These are phyloP conservation scores for Stenodera caucasica DNA, from an alignment of 2,888 invertebrate species.

Conservation along the genomic window DNA sequence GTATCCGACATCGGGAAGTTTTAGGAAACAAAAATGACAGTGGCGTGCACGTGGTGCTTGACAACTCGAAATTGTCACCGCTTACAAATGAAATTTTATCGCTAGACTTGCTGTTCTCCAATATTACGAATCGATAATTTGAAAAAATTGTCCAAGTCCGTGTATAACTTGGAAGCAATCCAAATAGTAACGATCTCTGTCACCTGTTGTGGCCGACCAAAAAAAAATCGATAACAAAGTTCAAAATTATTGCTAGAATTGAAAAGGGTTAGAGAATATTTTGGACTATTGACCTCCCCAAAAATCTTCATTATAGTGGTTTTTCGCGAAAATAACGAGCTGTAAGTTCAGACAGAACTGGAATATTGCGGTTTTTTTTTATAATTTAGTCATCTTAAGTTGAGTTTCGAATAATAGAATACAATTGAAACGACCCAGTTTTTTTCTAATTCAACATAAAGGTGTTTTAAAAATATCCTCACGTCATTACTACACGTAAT, in stretches of 20 bases:
- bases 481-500: neutral
- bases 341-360: too few species aligned
- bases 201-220: neutral
- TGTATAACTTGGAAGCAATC: neutral
- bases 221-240: neutral
- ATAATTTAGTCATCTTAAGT: neutral
- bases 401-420: neutral
- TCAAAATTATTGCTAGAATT: neutral
- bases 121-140: neutral
- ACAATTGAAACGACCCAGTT: neutral
- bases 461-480: neutral
- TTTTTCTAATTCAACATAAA: neutral
- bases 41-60: too few species aligned
- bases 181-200: conserved; percentile 1
- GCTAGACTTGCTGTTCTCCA: neutral
- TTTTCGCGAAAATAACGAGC: too few species aligned
- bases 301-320: too few species aligned
- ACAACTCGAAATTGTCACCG: neutral
- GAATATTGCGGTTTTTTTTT: too few species aligned
- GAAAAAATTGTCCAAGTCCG: too few species aligned
- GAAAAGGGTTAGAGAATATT: neutral
- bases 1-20: conserved; percentile 30
- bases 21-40: neutral
- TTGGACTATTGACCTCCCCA: neutral
- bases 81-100: neutral